phyloP scores from a whole-genome alignment of 2,797 vertebrate species.

The Halcyon badia region DNA sequence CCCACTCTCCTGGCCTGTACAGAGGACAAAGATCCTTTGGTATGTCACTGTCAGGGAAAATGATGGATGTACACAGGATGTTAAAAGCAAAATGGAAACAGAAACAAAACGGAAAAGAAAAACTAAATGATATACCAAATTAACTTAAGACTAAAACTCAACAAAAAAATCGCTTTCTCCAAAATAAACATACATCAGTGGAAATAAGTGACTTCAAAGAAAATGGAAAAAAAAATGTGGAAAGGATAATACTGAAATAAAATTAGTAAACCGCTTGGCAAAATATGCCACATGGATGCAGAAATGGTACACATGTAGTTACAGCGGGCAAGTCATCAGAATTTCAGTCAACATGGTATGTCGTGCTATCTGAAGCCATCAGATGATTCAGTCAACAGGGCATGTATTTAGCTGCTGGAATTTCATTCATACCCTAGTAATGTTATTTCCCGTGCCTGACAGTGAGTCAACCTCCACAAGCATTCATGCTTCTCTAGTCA shows the following conservation, averaged over 20 bases:
- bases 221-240: neutral
- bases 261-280: neutral
- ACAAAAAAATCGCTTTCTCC: constrained; percentile 40
- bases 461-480: neutral
- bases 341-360: neutral
- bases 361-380: neutral
- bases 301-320: neutral
- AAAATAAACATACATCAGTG: constrained; percentile 59
- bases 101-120: constrained; percentile 34
- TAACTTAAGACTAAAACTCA: constrained; percentile 65
- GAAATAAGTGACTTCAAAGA: constrained; percentile 40
- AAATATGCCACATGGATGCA: neutral
- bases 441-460: neutral
- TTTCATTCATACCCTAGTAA: neutral
- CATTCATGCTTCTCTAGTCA: neutral
- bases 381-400: neutral
- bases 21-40: constrained; percentile 99
- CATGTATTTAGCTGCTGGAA: neutral
- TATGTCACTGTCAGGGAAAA: constrained; percentile 93
- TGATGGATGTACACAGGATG: constrained; percentile 80
- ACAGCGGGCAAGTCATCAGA: neutral
- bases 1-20: constrained; percentile 99
- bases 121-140: constrained; percentile 72
- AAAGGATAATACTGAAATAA: neutral
- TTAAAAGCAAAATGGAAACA: constrained; percentile 79